These are phyloP conservation scores for Phasianus colchicus DNA, from an alignment of 2,113 vertebrate genomes.

Conservation along the genomic window DNA sequence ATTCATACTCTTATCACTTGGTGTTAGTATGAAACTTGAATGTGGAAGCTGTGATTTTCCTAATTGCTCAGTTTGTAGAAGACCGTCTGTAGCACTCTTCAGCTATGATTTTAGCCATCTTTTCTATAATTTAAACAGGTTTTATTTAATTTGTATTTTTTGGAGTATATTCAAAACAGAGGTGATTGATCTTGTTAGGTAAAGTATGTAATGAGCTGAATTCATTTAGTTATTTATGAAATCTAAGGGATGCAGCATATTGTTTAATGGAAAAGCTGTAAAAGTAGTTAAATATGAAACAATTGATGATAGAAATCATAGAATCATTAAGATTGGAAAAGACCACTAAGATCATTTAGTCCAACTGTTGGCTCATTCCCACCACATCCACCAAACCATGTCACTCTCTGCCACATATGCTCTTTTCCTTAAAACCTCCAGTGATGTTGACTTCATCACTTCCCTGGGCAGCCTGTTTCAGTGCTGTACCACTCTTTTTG, in stretches of 20 bases:
- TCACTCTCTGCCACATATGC: too few species aligned
- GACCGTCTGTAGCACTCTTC: slow-evolving; percentile 52
- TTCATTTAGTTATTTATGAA: background rate
- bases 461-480: too few species aligned
- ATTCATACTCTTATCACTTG: slow-evolving; percentile 25
- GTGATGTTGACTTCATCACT: too few species aligned
- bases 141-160: slow-evolving; percentile 27
- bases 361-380: too few species aligned
- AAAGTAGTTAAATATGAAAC: background rate
- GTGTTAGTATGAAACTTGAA: slow-evolving; percentile 25
- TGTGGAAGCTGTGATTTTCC: slow-evolving; percentile 60
- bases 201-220: background rate
- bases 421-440: too few species aligned
- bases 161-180: background rate
- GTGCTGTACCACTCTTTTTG: too few species aligned
- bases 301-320: background rate
- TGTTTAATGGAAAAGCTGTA: background rate
- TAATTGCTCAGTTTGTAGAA: slow-evolving; percentile 58
- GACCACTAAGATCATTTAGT: too few species aligned
- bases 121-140: slow-evolving; percentile 25
- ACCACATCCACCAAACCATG: too few species aligned
- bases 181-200: background rate
- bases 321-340: too few species aligned
- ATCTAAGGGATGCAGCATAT: background rate
- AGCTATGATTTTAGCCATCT: slow-evolving; percentile 45